Evolutionary conservation across 1,140 invertebrate species (phyloP), one percentile per base, ranked within the genome.

Genomic region (Tenebrio molitor): DNA sequence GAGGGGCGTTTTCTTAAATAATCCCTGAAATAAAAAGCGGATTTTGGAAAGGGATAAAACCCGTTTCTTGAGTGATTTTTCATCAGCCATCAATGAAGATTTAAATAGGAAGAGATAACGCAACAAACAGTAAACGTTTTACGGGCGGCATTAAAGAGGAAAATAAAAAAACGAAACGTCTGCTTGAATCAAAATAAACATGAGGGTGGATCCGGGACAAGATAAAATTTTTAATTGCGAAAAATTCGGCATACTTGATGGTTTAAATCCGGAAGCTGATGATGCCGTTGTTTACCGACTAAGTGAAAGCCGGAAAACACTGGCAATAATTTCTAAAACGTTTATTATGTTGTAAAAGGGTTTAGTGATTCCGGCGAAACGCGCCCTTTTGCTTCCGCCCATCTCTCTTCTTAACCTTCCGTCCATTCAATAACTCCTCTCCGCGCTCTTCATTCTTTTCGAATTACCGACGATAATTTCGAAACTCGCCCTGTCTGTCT

Each of bases 261-360:
- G 50, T 25, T 33, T 29, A 15, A 29, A 58, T 29, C 50, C 50
- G 23, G 50, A 33, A 33, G 23, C 12, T 29, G 46, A 53, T 53
- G 46, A 53, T 19, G 17, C 21, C 12, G 21, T 29, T 58, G 23
- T 58, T 58, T 58, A 58, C 25, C 23, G 12, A 58, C 25, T 29
- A 58, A 58, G 23, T 58, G 17, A 33, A 58, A 33, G 50, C 50
- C 21, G 50, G 50, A 58, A 58, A 58, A 58, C 50, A 58, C 50
- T 58, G 21, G 50, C 50, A 14, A 58, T 58, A 58, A 58, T 58
- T 58, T 58, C 50, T 25, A 58, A 58, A 58, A 58, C 50, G 50
- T 58, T 58, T 33, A 58, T 58, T 58, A 58, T 58, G 50, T 58
- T 58, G 50, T 58, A 58, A 58, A 58, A 58, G 50, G 50, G 50